Evolutionary conservation across 64 coral and sea anemone genomes (phyloP), one percentile per base, ranked within the genome.

Genomic region (Montipora foliosa): DNA sequence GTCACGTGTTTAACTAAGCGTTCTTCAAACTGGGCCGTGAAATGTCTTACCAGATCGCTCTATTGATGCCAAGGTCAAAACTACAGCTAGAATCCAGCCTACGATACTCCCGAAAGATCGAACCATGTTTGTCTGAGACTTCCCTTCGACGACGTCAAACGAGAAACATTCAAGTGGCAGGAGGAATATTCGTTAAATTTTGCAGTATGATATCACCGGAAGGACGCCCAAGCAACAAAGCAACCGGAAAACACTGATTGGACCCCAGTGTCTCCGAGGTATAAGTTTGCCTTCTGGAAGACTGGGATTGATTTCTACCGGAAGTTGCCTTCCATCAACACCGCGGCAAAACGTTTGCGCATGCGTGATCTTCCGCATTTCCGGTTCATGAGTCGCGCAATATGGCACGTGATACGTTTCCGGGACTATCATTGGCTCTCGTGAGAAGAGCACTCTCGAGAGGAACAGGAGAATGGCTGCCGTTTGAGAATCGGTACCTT

Each of bases 171-270:
- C 49, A 57, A 22, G n/a, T 1, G 29, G 29, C 0, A 80, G 49
- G 49, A 57, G 77, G 19, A 57, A 55, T 80, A 20, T 58, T 58
- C 19, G 17, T 57, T 17, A 50, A 24, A 20, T 74, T 74, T 76
- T 29, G 73, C 73, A 45, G 73, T 45, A 76, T 76, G 73, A 46
- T 76, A 76, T 76, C 73, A 76, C 14, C 73, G 15, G 73, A 76
- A 2, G 73, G 29, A 76, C 73, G 73, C 73, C 24, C 15, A 76
- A 8, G 6, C 6, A 72, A 72, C 69, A 6, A 29, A 29, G 1
- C 29, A 29, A 29, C 29, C 29, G 29, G 69, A 9, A 72, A 72
- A 9, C n/a, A 19, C 17, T 72, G n/a, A 72, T 19, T 72, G n/a
- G n/a, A 24, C 21, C 69, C 69, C 69, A 72, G 69, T 72, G 19